Percentiles rank a stretch among this genome's conserved stretches.
phyloP scores from a whole-genome alignment of 2,113 vertebrate species.

The Isichthys henryi region DNA sequence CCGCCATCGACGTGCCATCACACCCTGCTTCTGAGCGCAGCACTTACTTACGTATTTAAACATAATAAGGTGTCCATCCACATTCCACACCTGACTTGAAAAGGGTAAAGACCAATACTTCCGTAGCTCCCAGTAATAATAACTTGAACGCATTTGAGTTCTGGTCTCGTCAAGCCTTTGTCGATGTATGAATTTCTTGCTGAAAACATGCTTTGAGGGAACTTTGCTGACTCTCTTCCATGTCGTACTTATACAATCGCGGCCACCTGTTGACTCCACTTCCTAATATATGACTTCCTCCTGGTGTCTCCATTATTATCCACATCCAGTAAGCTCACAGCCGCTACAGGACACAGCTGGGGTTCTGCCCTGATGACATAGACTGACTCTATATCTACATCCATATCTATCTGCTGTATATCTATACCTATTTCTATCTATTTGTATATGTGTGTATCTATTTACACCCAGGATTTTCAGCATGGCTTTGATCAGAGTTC shows the following conservation, averaged over 20 bases:
- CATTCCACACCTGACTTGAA: background rate
- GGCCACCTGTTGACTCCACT: background rate
- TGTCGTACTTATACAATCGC: background rate
- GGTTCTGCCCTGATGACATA: background rate
- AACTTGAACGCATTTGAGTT: background rate
- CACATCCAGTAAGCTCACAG: background rate
- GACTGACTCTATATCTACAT: background rate
- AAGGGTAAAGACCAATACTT: background rate
- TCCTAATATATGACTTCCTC: background rate
- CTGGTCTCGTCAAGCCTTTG: background rate
- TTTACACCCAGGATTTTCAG: background rate
- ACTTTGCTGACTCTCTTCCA: background rate
- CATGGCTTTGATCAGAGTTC: background rate
- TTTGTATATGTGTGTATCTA: background rate
- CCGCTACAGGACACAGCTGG: background rate
- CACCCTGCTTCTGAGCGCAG: background rate
- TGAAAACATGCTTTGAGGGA: background rate
- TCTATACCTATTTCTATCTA: background rate
- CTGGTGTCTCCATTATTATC: background rate
- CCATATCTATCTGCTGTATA: background rate
- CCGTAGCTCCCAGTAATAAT: background rate
- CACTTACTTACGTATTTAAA: background rate
- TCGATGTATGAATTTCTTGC: background rate
- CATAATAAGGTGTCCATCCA: background rate
- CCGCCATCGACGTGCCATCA: background rate